Base-by-base conservation (phyloP, 2,888 invertebrate species). In the Zeuzera pyrina region DNA sequence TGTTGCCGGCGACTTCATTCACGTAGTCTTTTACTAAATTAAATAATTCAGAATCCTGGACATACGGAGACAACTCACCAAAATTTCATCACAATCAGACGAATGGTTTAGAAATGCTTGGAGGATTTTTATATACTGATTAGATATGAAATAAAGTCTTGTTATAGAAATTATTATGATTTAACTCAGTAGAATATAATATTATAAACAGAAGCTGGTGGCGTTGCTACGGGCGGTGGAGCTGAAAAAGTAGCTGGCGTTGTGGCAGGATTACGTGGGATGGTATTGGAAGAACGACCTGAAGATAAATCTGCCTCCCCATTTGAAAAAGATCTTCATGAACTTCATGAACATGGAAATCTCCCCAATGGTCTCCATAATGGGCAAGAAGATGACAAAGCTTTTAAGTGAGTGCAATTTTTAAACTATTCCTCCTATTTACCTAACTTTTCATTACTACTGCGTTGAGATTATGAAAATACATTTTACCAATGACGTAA, bases 371-470 rank as follows among this genome's bases (percentile, higher is more conserved):
- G 88, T 36, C 65, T 83, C 30, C 83, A 83, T 45, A 87, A 87
- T 47, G 84, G 83, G 22, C 78, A 93, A 48, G 94, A 94, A 53
- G 95, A 95, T 58, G 94, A 94, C 57, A 94, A 93, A 84, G 91
- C 91, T 49, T 94, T 93, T 77, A 94, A 94, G 94, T 94, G 70
- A 91, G 93, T 90, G 42, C 5, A 7, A 8, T 19, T n/a, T 19
- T 8, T 19, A 19, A 7, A 19, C 8, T 19, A 19, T 19, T 19
- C 19, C 8, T n/a, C n/a, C n/a, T n/a, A n/a, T n/a, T n/a, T n/a
- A n/a, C n/a, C n/a, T n/a, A n/a, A n/a, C n/a, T n/a, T n/a, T n/a
- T n/a, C n/a, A n/a, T n/a, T n/a, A n/a, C n/a, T n/a, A n/a, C n/a
- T n/a, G n/a, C n/a, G n/a, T n/a, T n/a, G n/a, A n/a, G n/a, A n/a